Evolutionary conservation across 2,797 vertebrate species (phyloP).

Genomic region (Smutsia gigantea): DNA sequence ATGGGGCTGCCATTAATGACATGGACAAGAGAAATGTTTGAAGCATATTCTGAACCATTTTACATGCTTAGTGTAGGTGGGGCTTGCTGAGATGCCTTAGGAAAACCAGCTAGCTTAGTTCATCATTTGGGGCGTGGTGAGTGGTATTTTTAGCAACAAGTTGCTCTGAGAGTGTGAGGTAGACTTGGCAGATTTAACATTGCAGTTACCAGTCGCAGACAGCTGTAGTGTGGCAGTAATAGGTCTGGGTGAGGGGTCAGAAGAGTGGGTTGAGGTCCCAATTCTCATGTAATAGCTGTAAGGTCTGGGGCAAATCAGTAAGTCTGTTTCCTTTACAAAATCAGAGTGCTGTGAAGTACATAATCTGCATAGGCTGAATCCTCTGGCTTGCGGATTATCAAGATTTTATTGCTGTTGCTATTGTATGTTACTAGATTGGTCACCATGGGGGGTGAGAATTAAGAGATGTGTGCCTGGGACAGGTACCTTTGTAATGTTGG

Average conservation of each 20-base stretch:
- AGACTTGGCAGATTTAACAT: not conserved
- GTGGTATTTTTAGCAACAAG: not conserved
- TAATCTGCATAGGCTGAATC: too few species aligned
- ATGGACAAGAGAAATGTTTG: conserved; percentile 21
- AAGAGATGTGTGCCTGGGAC: not conserved
- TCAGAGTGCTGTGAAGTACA: not conserved
- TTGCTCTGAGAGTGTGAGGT: not conserved
- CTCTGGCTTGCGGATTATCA: too few species aligned
- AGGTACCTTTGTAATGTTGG: not conserved
- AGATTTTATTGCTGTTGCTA: too few species aligned
- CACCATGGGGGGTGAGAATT: not conserved
- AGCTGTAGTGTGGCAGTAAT: not conserved
- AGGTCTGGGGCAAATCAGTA: not conserved
- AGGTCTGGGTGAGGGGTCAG: not conserved
- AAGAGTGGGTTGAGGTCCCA: not conserved
- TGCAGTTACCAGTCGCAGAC: not conserved
- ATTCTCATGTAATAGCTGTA: not conserved
- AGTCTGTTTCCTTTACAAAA: not conserved
- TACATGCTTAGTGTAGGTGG: not conserved
- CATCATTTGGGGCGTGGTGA: not conserved
- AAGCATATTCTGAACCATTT: conserved; percentile 33
- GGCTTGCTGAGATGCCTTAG: not conserved
- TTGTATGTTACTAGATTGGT: too few species aligned
- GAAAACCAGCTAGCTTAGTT: not conserved
- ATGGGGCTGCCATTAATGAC: conserved; percentile 1